These are phyloP conservation scores for Pseudopodoces humilis DNA, from an alignment of 2,113 vertebrate genomes.

Conservation along the genomic window DNA sequence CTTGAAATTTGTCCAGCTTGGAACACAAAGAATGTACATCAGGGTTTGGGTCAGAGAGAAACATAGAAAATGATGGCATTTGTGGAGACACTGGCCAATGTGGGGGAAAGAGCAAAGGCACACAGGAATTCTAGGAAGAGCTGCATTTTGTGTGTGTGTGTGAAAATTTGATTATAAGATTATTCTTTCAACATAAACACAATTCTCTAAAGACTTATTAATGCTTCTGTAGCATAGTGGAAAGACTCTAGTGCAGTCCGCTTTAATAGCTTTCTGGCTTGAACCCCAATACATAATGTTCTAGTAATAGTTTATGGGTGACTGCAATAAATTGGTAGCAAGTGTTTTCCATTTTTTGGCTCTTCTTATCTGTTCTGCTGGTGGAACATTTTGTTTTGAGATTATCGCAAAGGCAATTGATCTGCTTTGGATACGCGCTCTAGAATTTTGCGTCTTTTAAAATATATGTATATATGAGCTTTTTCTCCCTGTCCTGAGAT, in stretches of 20 bases:
- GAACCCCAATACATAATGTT: slow-evolving; percentile 82
- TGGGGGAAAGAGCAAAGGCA: slow-evolving; percentile 51
- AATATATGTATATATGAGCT: slow-evolving; percentile 46
- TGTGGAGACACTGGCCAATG: slow-evolving; percentile 39
- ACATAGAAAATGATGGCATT: slow-evolving; percentile 48
- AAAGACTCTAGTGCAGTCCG: slow-evolving; percentile 68
- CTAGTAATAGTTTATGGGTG: slow-evolving; percentile 83
- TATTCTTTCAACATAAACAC: slow-evolving; percentile 69
- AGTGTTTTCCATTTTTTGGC: slow-evolving; percentile 81
- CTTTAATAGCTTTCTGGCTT: slow-evolving; percentile 81
- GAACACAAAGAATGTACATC: slow-evolving; percentile 30
- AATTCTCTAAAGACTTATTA: slow-evolving; percentile 70
- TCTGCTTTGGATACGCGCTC: slow-evolving; percentile 66
- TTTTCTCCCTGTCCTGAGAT: neutral
- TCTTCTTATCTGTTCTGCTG: slow-evolving; percentile 75
- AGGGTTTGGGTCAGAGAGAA: slow-evolving; percentile 62
- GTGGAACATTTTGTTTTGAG: slow-evolving; percentile 80
- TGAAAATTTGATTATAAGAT: slow-evolving; percentile 73
- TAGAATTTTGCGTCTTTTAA: slow-evolving; percentile 46
- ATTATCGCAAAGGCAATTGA: slow-evolving; percentile 75
- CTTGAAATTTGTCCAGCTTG: slow-evolving; percentile 68
- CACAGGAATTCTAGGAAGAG: slow-evolving; percentile 50
- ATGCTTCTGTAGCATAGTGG: slow-evolving; percentile 72
- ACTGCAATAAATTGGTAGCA: slow-evolving; percentile 79
- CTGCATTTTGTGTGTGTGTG: slow-evolving; percentile 59